Base-by-base conservation (phyloP, 2,797 vertebrate species). In the Otus scops region DNA sequence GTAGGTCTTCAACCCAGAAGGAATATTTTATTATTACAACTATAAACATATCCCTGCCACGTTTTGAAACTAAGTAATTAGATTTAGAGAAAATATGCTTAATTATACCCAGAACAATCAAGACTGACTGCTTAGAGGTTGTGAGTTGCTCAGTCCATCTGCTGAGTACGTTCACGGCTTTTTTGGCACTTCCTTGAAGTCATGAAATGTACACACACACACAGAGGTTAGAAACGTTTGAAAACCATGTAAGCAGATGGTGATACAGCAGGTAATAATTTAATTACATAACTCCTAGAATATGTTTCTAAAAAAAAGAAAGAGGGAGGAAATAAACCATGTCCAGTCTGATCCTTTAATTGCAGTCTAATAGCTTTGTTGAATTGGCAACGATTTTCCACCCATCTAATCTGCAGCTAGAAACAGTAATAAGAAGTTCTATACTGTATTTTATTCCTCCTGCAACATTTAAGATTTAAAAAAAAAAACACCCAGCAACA, bases 221-320 rank as follows among this genome's bases (percentile, higher is more conserved):
- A 97, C 15, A 81, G 28, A 95, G 97, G 97, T 97, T 97, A 96
- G 60, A 93, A 96, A 95, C 27, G 30, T 97, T 97, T 95, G 95
- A 93, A 96, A 97, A 94, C 86, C 91, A 94, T 82, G 73, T 96
- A 98, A 99, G 97, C 98, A 99, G 99, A 99, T 99, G 98, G 98
- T 97, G 89, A 91, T 99, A 97, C 98, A 98, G 98, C 98, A 99
- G 98, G 98, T 99, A 98, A 98, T 98, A 98, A 99, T 99, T 97
- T 98, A 97, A 97, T 97, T 97, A 97, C 87, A 79, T 77, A 93
- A 43, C 38, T 95, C 53, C 64, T 92, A 96, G 89, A 96, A 94
- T 34, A 86, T 63, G 57, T 26, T 96, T 93, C 78, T n/a, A 73
- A 83, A 69, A 93, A 85, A 4, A 8, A 39, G 2, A 26, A 45